Evolutionary conservation across 2,113 vertebrate genomes (phyloP).

Genomic region (human): GRCh38 chrX:123551001-123551500

Average conservation of each 20-base stretch:
- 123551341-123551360: not conserved
- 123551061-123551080: not conserved
- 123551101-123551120: not conserved
- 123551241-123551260: not conserved
- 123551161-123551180: not conserved
- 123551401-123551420: not conserved
- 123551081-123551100: not conserved
- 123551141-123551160: not conserved
- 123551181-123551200: constrained; percentile 3
- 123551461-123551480: not conserved
- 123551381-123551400: not conserved
- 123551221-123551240: not conserved
- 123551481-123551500: not conserved
- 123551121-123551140: not conserved
- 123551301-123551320: not conserved
- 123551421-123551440: not conserved
- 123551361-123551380: not conserved
- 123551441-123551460: not conserved
- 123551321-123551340: not conserved
- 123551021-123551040: no score
- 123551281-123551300: not conserved
- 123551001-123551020: not conserved
- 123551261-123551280: not conserved
- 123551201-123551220: not conserved
- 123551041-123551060: no score